Evolutionary conservation across 1,140 invertebrate species (phyloP).

Genomic region (Laupala kohalensis): DNA sequence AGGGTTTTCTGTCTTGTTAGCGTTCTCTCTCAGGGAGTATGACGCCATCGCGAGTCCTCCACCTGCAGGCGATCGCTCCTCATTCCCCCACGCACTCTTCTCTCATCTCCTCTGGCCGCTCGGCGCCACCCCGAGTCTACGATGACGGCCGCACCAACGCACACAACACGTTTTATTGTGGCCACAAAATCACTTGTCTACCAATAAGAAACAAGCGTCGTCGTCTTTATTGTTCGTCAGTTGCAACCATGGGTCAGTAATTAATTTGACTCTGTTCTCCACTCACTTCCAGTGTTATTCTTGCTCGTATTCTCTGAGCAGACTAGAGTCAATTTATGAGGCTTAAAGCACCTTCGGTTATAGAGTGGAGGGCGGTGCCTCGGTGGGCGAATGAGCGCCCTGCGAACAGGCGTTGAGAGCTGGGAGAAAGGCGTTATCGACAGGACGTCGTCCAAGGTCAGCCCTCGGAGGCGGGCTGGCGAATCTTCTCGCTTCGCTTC

Average conservation of each 20-base stretch:
- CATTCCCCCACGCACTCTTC: no score
- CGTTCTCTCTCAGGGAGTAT: no score
- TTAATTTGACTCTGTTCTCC: constrained; percentile 7
- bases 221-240: constrained; percentile 8
- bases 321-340: neutral
- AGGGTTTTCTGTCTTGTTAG: no score
- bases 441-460: no score
- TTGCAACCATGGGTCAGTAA: constrained; percentile 10
- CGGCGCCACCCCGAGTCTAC: no score
- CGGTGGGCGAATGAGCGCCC: no score
- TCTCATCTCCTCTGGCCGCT: no score
- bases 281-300: neutral
- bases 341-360: neutral
- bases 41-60: no score
- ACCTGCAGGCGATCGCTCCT: no score
- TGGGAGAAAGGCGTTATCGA: neutral
- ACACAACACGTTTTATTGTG: constrained; percentile 3
- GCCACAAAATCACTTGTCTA: neutral
- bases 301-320: neutral
- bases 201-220: constrained; percentile 5
- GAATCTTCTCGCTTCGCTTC: no score
- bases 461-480: no score
- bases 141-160: neutral
- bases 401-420: no score
- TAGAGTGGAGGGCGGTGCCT: neutral